Base-by-base conservation (phyloP, 1,140 invertebrate species). In the Cepaea nemoralis region DNA sequence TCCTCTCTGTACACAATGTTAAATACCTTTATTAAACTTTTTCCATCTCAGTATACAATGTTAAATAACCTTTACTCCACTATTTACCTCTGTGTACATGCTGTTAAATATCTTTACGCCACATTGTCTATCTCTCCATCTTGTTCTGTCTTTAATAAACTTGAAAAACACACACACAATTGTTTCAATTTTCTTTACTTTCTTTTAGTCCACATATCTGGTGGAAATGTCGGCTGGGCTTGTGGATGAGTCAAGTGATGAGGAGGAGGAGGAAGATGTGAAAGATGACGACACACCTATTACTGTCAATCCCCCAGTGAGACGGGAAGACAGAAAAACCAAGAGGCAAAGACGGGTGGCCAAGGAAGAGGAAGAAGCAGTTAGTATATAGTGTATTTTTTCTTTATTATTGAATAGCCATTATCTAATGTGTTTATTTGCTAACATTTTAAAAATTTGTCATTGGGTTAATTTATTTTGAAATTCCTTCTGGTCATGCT, bases 141-240 rank as follows among this genome's bases (percentile, higher is more conserved):
- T 55, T 55, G 14, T 55, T 55, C 50, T 16, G 14, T 16, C 14
- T 16, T 16, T n/a, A 55, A 16, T 16, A 55, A n/a, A 55, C n/a
- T n/a, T 16, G n/a, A 55, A 55, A 16, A 55, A 16, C n/a, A 55
- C 50, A 55, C 14, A 55, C 14, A 16, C 14, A 55, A 55, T 16
- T 16, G n/a, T n/a, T n/a, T n/a, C n/a, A n/a, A n/a, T n/a, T n/a
- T n/a, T n/a, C n/a, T n/a, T 35, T 75, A 5, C 35, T 77, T 35
- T 37, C 8, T 45, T 37, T 37, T 16, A 77, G 77, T 42, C 24
- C 3, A 80, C 78, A 8, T 73, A 80, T 73, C 22, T 80, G 31
- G 45, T 16, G n/a, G 78, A 80, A 31, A 80, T 80, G 78, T 33
- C 78, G 8, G 78, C 78, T 50, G 78, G 78, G 1, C 67, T 80